Evolutionary conservation across 92 coral and sea anemone genomes (phyloP).

Genomic region (Epizoanthus rinbou): DNA sequence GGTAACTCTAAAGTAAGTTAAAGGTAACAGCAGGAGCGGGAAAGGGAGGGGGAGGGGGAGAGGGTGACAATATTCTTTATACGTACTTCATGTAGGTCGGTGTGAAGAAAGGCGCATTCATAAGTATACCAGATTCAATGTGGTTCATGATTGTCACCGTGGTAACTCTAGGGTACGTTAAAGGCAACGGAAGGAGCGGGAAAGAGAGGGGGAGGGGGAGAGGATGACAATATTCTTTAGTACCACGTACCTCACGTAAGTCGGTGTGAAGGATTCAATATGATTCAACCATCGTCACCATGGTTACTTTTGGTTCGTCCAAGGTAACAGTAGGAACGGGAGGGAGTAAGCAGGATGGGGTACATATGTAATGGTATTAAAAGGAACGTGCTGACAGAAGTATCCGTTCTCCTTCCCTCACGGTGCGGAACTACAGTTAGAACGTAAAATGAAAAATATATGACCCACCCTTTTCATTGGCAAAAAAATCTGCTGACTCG

Average conservation of each 20-base stretch:
- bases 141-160: conserved; percentile 86
- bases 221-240: conserved; percentile 53
- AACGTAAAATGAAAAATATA: too few relatives aligned
- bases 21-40: not conserved
- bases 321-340: not conserved
- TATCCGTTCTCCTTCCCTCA: too few relatives aligned
- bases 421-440: too few relatives aligned
- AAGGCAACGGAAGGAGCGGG: not conserved
- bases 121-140: conserved; percentile 86
- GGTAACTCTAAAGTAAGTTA: conserved; percentile 92
- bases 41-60: not conserved
- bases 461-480: too few relatives aligned
- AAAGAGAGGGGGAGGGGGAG: not conserved
- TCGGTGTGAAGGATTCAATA: conserved; percentile 75
- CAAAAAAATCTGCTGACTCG: too few relatives aligned
- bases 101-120: conserved; percentile 70
- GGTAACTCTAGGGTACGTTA: conserved; percentile 93
- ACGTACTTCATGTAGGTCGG: conserved; percentile 74
- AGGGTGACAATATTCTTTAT: conserved; percentile 54
- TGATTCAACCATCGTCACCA: conserved; percentile 82
- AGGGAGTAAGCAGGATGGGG: too few relatives aligned
- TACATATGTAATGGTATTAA: too few relatives aligned
- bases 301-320: conserved; percentile 95
- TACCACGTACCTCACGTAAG: conserved; percentile 66
- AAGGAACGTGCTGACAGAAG: too few relatives aligned